Percentiles rank a stretch among this genome's conserved stretches.
Evolutionary conservation across 2,888 invertebrate species (phyloP).

Genomic region (Diachrysia chrysitis): DNA sequence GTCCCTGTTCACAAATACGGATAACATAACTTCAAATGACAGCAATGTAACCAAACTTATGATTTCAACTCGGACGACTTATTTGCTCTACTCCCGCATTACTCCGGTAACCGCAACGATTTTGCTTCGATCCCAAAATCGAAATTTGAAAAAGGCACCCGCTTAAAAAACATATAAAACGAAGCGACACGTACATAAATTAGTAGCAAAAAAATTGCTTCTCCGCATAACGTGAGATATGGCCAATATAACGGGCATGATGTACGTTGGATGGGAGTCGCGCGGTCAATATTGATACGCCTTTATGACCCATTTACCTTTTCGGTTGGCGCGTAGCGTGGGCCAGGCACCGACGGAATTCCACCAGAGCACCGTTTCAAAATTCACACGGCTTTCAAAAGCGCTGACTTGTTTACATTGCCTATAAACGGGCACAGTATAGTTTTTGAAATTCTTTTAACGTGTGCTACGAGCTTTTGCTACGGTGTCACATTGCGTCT

Average conservation of each 20-base stretch:
- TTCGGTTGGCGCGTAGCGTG: slow-evolving; percentile 72
- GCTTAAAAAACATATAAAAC: slow-evolving; percentile 69
- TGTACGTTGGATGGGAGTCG: slow-evolving; percentile 77
- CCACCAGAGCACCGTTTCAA: slow-evolving; percentile 74
- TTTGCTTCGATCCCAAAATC: slow-evolving; percentile 50
- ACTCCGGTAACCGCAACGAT: slow-evolving; percentile 45
- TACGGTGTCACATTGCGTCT: slow-evolving; percentile 35
- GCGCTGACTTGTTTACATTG: slow-evolving; percentile 72
- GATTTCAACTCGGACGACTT: slow-evolving; percentile 42
- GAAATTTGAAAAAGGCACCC: slow-evolving; percentile 61
- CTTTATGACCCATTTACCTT: slow-evolving; percentile 87
- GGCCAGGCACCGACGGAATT: slow-evolving; percentile 72
- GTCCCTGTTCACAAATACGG: slow-evolving; percentile 33
- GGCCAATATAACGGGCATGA: slow-evolving; percentile 79
- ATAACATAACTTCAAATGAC: slow-evolving; percentile 43
- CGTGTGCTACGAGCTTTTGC: slow-evolving; percentile 31
- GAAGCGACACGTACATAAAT: slow-evolving; percentile 72
- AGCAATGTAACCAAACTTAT: slow-evolving; percentile 30
- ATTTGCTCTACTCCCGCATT: slow-evolving; percentile 41
- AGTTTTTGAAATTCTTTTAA: slow-evolving; percentile 29
- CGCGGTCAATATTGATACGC: slow-evolving; percentile 86
- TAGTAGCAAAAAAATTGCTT: slow-evolving; percentile 73
- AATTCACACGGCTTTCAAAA: slow-evolving; percentile 74
- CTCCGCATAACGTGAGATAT: slow-evolving; percentile 79
- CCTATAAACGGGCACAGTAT: slow-evolving; percentile 18